Percentiles rank a stretch among this genome's conserved stretches.
Evolutionary conservation across 2,113 vertebrate genomes (phyloP).

Genomic region (Phyllostomus hastatus): DNA sequence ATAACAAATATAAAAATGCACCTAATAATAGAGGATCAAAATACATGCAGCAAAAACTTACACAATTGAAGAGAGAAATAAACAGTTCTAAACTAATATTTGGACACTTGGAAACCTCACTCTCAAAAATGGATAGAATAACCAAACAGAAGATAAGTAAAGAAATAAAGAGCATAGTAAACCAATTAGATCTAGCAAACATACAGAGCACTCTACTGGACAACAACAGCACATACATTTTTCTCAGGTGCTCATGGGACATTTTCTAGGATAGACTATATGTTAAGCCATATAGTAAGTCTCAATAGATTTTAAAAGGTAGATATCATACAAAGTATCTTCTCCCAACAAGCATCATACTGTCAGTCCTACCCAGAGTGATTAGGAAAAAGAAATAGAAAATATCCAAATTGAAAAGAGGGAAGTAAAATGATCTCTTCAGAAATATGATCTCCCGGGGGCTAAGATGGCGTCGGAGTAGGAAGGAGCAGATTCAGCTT

Average conservation of each 20-base stretch:
- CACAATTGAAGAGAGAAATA: neutral
- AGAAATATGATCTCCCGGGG: neutral
- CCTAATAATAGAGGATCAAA: neutral
- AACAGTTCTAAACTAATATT: neutral
- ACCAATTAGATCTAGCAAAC: neutral
- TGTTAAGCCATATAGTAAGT: neutral
- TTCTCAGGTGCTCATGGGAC: neutral
- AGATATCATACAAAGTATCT: neutral
- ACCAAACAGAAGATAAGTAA: neutral
- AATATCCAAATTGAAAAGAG: neutral
- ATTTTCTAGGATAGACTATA: neutral
- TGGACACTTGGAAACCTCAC: neutral
- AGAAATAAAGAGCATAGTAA: neutral
- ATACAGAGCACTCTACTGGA: neutral
- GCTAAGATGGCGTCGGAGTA: too few species aligned
- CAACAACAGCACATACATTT: neutral
- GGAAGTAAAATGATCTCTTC: neutral
- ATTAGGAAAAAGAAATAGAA: neutral
- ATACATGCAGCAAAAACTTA: neutral
- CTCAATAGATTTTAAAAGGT: neutral
- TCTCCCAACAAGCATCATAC: neutral
- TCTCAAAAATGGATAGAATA: neutral
- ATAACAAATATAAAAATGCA: neutral
- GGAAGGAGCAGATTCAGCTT: too few species aligned
- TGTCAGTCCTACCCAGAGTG: neutral